Percentiles rank a stretch among this genome's conserved stretches.
Conservation (phyloP, 2,888 invertebrate genomes). For the Ernsta delagoae region DNA sequence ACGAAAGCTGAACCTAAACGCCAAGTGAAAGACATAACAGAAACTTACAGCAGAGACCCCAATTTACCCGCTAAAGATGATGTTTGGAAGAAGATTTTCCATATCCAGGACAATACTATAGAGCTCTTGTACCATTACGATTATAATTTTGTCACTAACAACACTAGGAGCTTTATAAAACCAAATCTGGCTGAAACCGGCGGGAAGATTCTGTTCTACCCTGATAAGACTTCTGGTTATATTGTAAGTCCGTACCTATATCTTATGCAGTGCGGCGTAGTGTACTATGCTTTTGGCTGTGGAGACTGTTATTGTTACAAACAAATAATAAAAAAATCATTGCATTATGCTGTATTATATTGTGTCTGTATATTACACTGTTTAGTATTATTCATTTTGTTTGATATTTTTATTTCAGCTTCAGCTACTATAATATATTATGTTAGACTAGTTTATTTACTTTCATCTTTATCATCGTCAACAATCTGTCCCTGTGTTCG, state of each 20-base stretch:
- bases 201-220: conserved; percentile 86
- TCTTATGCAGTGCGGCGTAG: too few species aligned
- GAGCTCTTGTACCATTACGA: conserved; percentile 87
- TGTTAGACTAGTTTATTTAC: too few species aligned
- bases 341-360: too few species aligned
- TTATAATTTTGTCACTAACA: conserved; percentile 85
- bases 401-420: too few species aligned
- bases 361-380: too few species aligned
- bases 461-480: too few species aligned
- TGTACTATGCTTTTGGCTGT: too few species aligned
- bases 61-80: conserved; percentile 84
- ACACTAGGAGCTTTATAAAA: conserved; percentile 87
- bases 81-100: conserved; percentile 87
- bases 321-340: too few species aligned
- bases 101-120: conserved; percentile 85
- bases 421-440: too few species aligned
- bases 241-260: conserved; percentile 78
- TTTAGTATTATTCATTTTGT: too few species aligned
- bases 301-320: too few species aligned
- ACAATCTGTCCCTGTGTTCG: too few species aligned
- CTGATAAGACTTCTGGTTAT: conserved; percentile 87
- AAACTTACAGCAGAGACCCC: conserved; percentile 86
- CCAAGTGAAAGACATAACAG: conserved; percentile 76
- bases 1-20: conserved; percentile 66
- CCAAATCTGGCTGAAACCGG: conserved; percentile 90